Evolutionary conservation across 1,140 invertebrate genomes (phyloP), one percentile per base, ranked within the genome.

Genomic region (Drosophila ohnishii): DNA sequence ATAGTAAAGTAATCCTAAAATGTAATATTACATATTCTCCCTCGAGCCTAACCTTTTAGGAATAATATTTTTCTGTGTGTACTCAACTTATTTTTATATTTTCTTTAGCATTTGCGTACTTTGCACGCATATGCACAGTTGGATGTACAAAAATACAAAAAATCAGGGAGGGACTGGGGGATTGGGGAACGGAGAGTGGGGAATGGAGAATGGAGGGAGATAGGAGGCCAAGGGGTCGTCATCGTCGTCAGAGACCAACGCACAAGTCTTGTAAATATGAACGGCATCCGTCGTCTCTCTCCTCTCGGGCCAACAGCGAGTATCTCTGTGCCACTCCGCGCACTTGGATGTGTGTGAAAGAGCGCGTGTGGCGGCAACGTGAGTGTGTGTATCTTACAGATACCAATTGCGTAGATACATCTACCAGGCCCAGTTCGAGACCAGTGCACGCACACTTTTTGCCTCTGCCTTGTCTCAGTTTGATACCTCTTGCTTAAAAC

Each of bases 201-300:
- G 30, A n/a, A 25, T 42, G 30, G 22, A 22, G 59, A 30, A 9
- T 56, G n/a, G 51, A 13, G 51, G 34, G 42, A 25, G 63, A 55
- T 25, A 28, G 44, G 64, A 25, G 65, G 35, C 44, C 65, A 66
- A 42, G 48, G 40, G 70, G 53, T 50, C 60, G 32, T 22, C 25
- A 6, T 32, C 50, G 50, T 53, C 51, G 66, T 42, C 50, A 28
- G 59, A 76, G 81, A 77, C 76, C 81, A 84, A 85, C 81, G 81
- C 76, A 79, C 53, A 79, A 83, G 78, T 61, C 64, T 85, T 85
- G 81, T 85, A 84, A 86, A 69, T 81, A 55, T 58, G 44, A 85
- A 58, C 55, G 50, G 44, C n/a, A 7, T 37, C 50, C 48, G 34
- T 47, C 11, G 28, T 32, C 60, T 25, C 16, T 47, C 32, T 22